Evolutionary conservation across 1,140 invertebrate genomes (phyloP).

Genomic region (Bombus soroeensis): DNA sequence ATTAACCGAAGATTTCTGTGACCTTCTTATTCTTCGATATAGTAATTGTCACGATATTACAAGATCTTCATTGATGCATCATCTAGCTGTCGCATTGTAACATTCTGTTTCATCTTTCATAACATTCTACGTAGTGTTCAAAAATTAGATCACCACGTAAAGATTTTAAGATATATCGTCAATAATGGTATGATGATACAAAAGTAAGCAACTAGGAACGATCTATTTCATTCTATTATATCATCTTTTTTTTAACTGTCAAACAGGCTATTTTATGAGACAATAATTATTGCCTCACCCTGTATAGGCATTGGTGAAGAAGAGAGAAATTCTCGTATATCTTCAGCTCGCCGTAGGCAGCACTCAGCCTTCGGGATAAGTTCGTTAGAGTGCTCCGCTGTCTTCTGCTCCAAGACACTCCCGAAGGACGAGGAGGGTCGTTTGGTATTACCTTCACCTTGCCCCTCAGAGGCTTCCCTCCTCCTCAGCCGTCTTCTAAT

Average conservation of each 20-base stretch:
- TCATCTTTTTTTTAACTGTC: background rate
- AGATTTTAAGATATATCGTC: background rate
- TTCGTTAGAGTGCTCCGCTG: conserved; percentile 73
- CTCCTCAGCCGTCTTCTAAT: conserved; percentile 54
- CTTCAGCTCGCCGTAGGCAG: conserved; percentile 50
- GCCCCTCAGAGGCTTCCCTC: conserved; percentile 3
- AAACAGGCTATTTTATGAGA: background rate
- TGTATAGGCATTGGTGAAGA: background rate
- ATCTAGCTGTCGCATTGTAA: background rate
- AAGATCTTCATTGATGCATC: background rate
- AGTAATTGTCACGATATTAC: background rate
- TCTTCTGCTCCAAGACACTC: conserved; percentile 61
- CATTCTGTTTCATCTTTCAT: background rate
- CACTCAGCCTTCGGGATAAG: conserved; percentile 72
- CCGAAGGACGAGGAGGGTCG: conserved; percentile 59
- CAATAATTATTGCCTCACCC: conserved; percentile 35
- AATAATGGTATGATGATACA: background rate
- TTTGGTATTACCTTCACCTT: conserved; percentile 44
- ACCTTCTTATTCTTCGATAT: background rate
- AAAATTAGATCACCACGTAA: background rate
- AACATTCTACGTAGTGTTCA: too few species aligned
- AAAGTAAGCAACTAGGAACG: background rate
- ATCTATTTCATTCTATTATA: background rate
- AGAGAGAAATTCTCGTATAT: conserved; percentile 51
- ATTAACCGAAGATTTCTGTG: background rate